Percentiles rank a stretch among this genome's conserved stretches.
phyloP scores from a whole-genome alignment of 1,140 invertebrate genomes.

The Nylanderia fulva region DNA sequence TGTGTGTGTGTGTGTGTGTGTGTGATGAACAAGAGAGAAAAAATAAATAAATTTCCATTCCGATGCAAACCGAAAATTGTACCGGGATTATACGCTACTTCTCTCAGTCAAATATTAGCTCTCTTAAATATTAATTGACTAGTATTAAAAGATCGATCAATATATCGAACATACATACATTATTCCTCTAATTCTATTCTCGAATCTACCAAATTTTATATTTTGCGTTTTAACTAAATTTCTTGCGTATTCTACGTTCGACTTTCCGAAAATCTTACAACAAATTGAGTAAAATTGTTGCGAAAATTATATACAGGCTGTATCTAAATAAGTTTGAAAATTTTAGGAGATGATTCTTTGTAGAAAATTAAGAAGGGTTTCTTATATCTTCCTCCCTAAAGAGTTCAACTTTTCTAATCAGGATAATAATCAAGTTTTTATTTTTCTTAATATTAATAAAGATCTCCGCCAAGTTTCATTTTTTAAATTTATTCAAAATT shows the following conservation, averaged over 20 bases:
- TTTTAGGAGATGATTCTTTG: no score
- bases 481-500: no score
- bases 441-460: no score
- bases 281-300: background rate
- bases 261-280: background rate
- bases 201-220: background rate
- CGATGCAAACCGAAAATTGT: background rate
- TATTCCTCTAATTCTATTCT: constrained; percentile 10
- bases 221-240: background rate
- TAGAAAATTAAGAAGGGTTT: no score
- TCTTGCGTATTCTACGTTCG: background rate
- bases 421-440: no score
- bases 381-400: no score
- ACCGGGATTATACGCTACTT: constrained; percentile 13
- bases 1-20: background rate
- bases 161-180: constrained; percentile 2
- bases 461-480: no score
- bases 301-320: background rate
- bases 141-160: constrained; percentile 59
- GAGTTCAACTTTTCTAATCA: no score
- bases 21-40: background rate
- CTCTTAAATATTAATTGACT: constrained; percentile 71
- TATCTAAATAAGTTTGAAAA: no score
- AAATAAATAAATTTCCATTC: background rate
- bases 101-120: background rate